Conservation (phyloP, 2,888 invertebrate species). For the Drosophila kuntzei region DNA sequence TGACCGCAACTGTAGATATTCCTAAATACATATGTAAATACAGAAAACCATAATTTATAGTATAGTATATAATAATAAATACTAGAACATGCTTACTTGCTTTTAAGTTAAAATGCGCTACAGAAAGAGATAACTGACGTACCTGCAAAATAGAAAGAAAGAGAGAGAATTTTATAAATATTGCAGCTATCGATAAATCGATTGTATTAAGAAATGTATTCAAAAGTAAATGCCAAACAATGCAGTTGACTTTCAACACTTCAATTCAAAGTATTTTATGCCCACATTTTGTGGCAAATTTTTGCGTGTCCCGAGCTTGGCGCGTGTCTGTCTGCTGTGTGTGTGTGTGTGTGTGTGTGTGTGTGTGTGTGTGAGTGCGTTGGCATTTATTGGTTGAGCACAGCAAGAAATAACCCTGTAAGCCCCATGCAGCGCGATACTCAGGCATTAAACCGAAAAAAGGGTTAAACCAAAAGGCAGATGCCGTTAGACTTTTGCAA, state of each 20-base stretch:
- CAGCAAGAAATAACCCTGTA: conserved; percentile 48
- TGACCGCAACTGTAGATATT: no score
- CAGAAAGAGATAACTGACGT: conserved; percentile 24
- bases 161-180: neutral
- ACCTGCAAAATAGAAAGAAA: conserved; percentile 42
- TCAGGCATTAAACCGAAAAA: conserved; percentile 8
- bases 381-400: conserved; percentile 42
- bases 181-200: conserved; percentile 7
- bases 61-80: no score
- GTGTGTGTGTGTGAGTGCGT: conserved; percentile 27
- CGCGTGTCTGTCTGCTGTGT: conserved; percentile 34
- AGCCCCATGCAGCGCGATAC: conserved; percentile 45
- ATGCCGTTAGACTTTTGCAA: conserved; percentile 55
- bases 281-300: conserved; percentile 51
- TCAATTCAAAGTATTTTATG: conserved; percentile 3
- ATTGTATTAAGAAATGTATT: neutral
- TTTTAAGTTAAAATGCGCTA: neutral
- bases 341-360: conserved; percentile 26
- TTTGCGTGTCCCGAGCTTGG: conserved; percentile 31
- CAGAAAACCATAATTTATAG: no score
- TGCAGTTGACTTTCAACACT: conserved; percentile 17
- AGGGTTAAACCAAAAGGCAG: conserved; percentile 43
- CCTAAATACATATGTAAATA: no score
- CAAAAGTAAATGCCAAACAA: conserved; percentile 2
- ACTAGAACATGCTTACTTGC: conserved; percentile 33